phyloP scores from a whole-genome alignment of 2,888 invertebrate species.

The Zele albiditarsus region DNA sequence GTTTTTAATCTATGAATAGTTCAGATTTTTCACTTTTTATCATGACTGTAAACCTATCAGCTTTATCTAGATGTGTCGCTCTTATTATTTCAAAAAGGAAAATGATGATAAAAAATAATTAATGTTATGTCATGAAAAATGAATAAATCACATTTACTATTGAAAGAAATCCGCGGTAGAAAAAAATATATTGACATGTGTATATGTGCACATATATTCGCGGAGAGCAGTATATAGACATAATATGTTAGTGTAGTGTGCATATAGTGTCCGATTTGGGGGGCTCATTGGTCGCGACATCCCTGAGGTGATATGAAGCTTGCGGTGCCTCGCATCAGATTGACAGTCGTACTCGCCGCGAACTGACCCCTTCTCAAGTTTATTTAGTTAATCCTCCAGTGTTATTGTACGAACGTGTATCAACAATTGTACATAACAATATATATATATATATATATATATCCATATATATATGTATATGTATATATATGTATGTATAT shows the following conservation, averaged over 20 bases:
- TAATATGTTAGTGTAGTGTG: background rate
- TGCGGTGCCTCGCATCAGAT: conserved; percentile 63
- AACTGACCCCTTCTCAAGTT: conserved; percentile 67
- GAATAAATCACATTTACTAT: too few species aligned
- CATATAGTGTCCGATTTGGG: conserved; percentile 23
- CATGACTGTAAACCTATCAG: background rate
- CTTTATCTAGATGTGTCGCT: background rate
- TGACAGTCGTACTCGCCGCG: conserved; percentile 66
- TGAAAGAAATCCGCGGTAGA: too few species aligned
- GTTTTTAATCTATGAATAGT: background rate
- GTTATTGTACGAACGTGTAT: conserved; percentile 56
- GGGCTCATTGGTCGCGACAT: conserved; percentile 50
- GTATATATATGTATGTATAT: too few species aligned
- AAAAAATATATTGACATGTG: background rate
- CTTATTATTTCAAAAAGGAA: too few species aligned
- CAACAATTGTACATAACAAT: conserved; percentile 20
- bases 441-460: too few species aligned
- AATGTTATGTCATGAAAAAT: too few species aligned
- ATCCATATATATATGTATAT: too few species aligned
- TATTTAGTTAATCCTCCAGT: conserved; percentile 70
- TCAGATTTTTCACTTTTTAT: background rate
- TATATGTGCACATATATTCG: background rate
- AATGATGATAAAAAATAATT: too few species aligned
- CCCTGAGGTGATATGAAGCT: conserved; percentile 57
- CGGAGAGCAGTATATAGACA: too few species aligned